Base-by-base conservation (phyloP, 2,888 invertebrate genomes). In the Aphidius colemani region DNA sequence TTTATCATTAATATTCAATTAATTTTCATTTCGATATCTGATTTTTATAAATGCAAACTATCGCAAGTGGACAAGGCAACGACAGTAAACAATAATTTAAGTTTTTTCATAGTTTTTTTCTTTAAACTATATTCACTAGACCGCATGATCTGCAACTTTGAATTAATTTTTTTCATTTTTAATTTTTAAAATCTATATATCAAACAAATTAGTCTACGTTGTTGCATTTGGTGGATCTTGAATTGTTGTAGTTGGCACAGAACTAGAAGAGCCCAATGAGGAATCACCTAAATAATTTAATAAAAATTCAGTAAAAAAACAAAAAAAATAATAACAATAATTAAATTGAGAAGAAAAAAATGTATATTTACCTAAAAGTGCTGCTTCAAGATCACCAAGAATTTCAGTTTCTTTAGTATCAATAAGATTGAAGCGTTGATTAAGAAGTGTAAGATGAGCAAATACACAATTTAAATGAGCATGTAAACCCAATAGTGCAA, bases 381-480 rank as follows among this genome's bases (percentile, higher is more conserved):
- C 95, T 81, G 92, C 87, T 82, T 94, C 94, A 79, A 97, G 87
- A 85, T 96, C 96, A 75, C 93, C 90, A 78, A 97, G 87, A 78
- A 96, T 93, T 85, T 97, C 96, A 45, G 96, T 95, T 86, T 98
- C 97, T 87, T 96, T 96, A 81, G 93, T 89, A 83, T 97, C 97
- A 78, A 97, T 93, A 82, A 97, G 88, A 83, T 91, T 89, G 87
- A 95, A 97, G 83, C 94, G 91, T 83, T 92, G 87, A 83, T 87
- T 88, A 83, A 89, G 88, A 75, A 89, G 93, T 79, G 95, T 95
- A 84, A 98, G 90, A 87, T 98, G 97, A 85, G 94, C 94, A 87
- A 96, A 97, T 77, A 98, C 93, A 86, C 95, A 92, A 88, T 98
- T 97, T 84, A 98, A 90, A 86, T 98, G 97, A 82, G 95, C 92